These are phyloP conservation scores for Platypus cylindrus DNA, from an alignment of 2,888 invertebrate species.

Conservation along the genomic window DNA sequence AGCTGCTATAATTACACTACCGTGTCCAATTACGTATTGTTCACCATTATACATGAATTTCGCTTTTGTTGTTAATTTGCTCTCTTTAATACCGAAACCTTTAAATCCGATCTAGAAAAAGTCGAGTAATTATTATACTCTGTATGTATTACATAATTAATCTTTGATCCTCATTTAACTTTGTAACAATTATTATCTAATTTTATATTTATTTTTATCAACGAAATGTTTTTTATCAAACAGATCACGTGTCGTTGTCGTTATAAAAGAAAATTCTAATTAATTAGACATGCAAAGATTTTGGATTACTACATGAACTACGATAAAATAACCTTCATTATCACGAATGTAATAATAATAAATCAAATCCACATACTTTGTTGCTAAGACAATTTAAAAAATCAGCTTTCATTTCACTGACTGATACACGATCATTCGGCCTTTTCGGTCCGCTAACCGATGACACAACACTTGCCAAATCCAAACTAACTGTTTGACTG, in stretches of 20 bases:
- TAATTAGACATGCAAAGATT: too few species aligned
- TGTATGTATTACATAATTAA: too few species aligned
- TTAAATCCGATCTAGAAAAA: slow-evolving; percentile 80
- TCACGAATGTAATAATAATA: too few species aligned
- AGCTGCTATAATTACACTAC: slow-evolving; percentile 92
- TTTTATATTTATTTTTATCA: too few species aligned
- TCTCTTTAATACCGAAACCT: slow-evolving; percentile 68
- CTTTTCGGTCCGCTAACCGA: slow-evolving; percentile 95
- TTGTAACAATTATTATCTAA: too few species aligned
- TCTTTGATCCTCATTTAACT: too few species aligned
- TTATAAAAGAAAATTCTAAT: too few species aligned
- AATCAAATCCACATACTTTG: slow-evolving; percentile 50
- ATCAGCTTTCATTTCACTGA: slow-evolving; percentile 80
- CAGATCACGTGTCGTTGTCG: too few species aligned
- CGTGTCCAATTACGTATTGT: slow-evolving; percentile 70
- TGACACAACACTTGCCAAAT: slow-evolving; percentile 78
- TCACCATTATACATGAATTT: slow-evolving; percentile 72
- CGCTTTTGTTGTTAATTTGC: slow-evolving; percentile 49
- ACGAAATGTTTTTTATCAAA: too few species aligned
- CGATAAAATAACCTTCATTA: too few species aligned
- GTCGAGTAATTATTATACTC: too few species aligned
- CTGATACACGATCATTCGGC: slow-evolving; percentile 91
- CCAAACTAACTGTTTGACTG: slow-evolving; percentile 74
- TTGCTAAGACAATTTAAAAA: slow-evolving; percentile 73
- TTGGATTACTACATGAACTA: too few species aligned